A percentile compares a stretch with the other conserved stretches of the same genome.
phyloP scores from a whole-genome alignment of 2,888 invertebrate species.

The Harmothoe impar region DNA sequence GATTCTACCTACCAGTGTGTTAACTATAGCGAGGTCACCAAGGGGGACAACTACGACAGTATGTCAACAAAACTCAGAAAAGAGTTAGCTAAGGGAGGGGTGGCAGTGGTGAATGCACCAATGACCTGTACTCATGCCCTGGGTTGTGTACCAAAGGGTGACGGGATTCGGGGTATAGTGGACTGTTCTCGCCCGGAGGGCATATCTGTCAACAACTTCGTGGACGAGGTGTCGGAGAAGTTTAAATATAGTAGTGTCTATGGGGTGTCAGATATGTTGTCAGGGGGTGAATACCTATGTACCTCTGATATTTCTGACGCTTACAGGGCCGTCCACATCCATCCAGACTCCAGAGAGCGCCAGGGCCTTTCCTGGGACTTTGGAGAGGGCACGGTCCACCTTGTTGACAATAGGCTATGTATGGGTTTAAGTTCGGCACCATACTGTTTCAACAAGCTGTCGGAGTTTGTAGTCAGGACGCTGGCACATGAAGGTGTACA shows the following conservation, averaged over 20 bases:
- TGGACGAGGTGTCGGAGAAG: too few relatives aligned
- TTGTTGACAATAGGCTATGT: not conserved
- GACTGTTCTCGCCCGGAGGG: too few relatives aligned
- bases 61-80: not conserved
- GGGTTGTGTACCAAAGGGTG: not conserved
- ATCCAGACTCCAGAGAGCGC: not conserved
- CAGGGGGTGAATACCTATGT: not conserved
- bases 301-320: not conserved
- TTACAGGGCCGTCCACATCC: not conserved
- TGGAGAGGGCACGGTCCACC: not conserved
- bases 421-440: too few relatives aligned
- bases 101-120: not conserved
- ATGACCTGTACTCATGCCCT: not conserved
- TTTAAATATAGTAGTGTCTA: not conserved
- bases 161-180: not conserved
- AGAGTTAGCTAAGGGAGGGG: not conserved
- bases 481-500: not conserved
- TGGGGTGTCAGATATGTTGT: not conserved
- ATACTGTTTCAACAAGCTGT: too few relatives aligned
- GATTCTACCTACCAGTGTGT: not conserved
- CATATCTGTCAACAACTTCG: too few relatives aligned
- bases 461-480: too few relatives aligned
- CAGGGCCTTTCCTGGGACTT: too few relatives aligned
- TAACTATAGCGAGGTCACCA: not conserved
- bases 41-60: not conserved